Evolutionary conservation across 1,140 invertebrate species (phyloP).

Genomic region (Hormaphis cornu): DNA sequence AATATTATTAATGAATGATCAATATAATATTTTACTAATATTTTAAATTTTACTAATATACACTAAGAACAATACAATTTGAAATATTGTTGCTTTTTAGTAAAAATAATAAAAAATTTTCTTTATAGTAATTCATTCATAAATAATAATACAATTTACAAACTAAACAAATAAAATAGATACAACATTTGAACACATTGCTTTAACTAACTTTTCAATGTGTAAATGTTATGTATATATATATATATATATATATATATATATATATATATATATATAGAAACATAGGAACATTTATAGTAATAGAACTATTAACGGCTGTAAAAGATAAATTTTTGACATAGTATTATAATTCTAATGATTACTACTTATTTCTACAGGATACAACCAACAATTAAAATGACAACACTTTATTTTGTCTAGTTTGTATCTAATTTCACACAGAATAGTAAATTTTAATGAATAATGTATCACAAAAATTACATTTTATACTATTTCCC

Average conservation of each 20-base stretch:
- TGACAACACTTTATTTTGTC: not conserved
- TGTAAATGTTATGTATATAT: no score
- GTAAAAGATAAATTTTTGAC: not conserved
- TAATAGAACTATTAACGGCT: not conserved
- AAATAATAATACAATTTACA: not conserved
- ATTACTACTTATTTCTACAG: slow-evolving; percentile 10
- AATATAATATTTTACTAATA: not conserved
- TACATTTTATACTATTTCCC: no score
- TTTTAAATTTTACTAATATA: no score
- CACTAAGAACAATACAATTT: no score
- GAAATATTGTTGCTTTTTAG: no score
- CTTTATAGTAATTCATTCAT: not conserved
- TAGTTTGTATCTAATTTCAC: not conserved
- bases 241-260: no score
- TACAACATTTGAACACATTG: slow-evolving; percentile 1
- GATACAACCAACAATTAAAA: not conserved
- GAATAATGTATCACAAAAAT: not conserved
- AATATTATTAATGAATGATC: slow-evolving; percentile 1
- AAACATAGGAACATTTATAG: not conserved
- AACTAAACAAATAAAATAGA: not conserved
- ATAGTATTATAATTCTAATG: no score
- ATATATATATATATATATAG: not conserved
- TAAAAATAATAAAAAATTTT: not conserved
- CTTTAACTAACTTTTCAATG: not conserved
- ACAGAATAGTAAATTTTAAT: not conserved